phyloP scores from a whole-genome alignment of 2,797 vertebrate species.

The Myoxocephalus aenaeus region DNA sequence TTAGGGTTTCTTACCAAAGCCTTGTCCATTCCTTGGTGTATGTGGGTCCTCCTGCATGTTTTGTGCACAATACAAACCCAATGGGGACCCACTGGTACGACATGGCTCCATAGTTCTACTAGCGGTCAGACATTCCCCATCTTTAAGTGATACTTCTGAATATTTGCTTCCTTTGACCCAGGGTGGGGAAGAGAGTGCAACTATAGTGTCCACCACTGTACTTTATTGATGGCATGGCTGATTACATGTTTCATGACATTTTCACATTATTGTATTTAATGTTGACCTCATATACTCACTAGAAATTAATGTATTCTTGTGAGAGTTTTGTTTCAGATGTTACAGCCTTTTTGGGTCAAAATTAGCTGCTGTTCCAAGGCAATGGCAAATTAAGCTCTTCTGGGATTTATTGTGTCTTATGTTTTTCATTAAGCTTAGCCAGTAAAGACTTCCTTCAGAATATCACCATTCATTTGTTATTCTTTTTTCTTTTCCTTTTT shows the following conservation, averaged over 20 bases:
- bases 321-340: conserved; percentile 18
- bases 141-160: background rate
- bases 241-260: background rate
- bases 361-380: background rate
- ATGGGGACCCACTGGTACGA: background rate
- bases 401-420: conserved; percentile 44
- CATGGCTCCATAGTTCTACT: background rate
- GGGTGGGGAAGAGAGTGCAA: background rate
- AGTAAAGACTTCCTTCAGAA: conserved; percentile 13
- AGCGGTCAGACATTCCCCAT: background rate
- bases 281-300: background rate
- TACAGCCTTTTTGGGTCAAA: conserved; percentile 3
- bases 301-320: background rate
- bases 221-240: background rate
- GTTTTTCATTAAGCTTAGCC: conserved; percentile 34
- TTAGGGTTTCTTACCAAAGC: background rate
- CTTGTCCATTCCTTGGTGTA: background rate
- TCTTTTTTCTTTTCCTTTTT: background rate
- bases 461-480: background rate
- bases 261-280: background rate
- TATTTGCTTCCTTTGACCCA: background rate
- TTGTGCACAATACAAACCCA: background rate
- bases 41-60: background rate
- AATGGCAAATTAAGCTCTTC: conserved; percentile 41
- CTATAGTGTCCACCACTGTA: background rate